phyloP scores from a whole-genome alignment of 37 sponge, comb jelly and placozoan species.

The Theonella swinhoei region DNA sequence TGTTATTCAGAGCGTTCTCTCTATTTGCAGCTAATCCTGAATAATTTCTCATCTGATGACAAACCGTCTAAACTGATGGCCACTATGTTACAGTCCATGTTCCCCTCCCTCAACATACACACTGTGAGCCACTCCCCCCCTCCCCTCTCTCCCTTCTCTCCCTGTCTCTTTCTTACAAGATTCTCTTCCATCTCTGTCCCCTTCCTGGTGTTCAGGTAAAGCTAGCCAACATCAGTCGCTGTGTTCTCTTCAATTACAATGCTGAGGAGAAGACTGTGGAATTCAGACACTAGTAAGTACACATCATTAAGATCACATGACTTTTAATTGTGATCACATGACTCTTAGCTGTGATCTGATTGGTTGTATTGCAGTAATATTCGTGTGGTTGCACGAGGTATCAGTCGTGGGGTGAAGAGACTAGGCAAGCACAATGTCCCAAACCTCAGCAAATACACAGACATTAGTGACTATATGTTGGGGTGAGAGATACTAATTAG shows the following conservation, averaged over 20 bases:
- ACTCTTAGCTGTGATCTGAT: background rate
- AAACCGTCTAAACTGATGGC: constrained; percentile 56
- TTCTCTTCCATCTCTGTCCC: background rate
- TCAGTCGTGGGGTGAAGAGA: constrained; percentile 75
- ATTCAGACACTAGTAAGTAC: constrained; percentile 84
- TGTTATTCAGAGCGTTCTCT: too few species aligned
- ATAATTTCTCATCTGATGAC: constrained; percentile 51
- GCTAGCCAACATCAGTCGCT: constrained; percentile 64
- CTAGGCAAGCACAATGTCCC: constrained; percentile 54
- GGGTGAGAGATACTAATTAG: constrained; percentile 48
- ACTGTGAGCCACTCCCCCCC: constrained; percentile 62
- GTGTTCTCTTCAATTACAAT: constrained; percentile 71
- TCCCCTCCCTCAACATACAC: constrained; percentile 77
- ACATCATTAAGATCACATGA: background rate
- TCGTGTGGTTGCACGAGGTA: constrained; percentile 56
- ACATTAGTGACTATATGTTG: constrained; percentile 83
- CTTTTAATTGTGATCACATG: background rate
- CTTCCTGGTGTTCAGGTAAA: constrained; percentile 56
- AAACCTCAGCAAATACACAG: constrained; percentile 62
- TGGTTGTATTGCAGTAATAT: constrained; percentile 67
- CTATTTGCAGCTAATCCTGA: constrained; percentile 59
- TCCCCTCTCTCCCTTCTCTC: too few species aligned
- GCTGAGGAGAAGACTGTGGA: constrained; percentile 52
- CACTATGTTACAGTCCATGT: constrained; percentile 81
- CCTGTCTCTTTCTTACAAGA: too few species aligned